These are phyloP conservation scores for Chromis chromis DNA, from an alignment of 2,797 vertebrate species.

Conservation along the genomic window DNA sequence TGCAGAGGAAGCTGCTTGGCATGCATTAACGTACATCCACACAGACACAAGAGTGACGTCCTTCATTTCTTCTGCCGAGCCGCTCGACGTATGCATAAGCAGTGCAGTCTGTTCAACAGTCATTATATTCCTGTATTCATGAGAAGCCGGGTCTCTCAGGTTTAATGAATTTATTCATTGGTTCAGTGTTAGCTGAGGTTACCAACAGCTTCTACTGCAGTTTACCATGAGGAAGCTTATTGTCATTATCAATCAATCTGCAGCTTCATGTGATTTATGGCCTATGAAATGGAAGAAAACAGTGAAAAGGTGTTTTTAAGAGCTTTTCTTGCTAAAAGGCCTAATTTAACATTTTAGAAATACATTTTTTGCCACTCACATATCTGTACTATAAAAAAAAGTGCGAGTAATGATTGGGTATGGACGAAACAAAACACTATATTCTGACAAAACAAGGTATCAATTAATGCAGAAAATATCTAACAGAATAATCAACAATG, in stretches of 20 bases:
- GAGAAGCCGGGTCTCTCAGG: constrained; percentile 43
- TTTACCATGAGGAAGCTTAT: too few relatives aligned
- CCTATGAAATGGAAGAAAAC: neutral
- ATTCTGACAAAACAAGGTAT: too few relatives aligned
- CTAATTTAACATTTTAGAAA: too few relatives aligned
- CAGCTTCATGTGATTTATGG: neutral
- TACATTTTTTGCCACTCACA: too few relatives aligned
- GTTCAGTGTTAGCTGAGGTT: neutral
- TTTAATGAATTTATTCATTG: constrained; percentile 39
- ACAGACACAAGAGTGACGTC: constrained; percentile 28
- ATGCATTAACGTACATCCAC: constrained; percentile 69
- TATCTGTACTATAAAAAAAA: too few relatives aligned
- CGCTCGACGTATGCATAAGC: constrained; percentile 52
- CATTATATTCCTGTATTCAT: constrained; percentile 77
- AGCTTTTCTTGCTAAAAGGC: too few relatives aligned
- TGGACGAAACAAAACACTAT: too few relatives aligned
- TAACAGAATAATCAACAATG: neutral
- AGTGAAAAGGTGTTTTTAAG: too few relatives aligned
- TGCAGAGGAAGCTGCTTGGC: constrained; percentile 57
- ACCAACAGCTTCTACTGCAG: too few relatives aligned
- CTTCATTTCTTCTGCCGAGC: constrained; percentile 36
- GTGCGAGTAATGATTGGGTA: too few relatives aligned
- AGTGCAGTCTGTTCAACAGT: constrained; percentile 61
- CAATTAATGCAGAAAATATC: too few relatives aligned
- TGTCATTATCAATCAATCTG: neutral